Base-by-base conservation (phyloP, 2,113 vertebrate species). In the Pituophis catenifer region DNA sequence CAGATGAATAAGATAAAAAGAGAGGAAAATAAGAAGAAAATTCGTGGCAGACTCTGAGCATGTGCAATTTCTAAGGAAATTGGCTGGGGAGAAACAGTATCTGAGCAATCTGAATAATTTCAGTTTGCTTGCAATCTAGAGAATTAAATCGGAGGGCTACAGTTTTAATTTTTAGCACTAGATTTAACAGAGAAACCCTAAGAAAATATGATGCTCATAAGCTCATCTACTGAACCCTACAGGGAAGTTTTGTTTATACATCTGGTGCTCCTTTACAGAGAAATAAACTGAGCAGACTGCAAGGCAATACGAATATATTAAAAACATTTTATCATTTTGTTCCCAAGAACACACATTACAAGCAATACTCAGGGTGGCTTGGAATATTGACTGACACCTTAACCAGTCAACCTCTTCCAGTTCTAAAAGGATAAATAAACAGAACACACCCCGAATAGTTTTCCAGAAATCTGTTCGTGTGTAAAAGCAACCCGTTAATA, bases 1-100 rank as follows among this genome's bases (percentile, higher is more conserved):
- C 86, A 90, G 95, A 92, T 70, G 2, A n/a, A 54, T 89, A 95
- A 91, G 5, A 70, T 93, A 93, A 88, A 62, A 81, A 91, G 48
- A 21, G 38, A 89, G 21, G 62, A 33, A 17, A n/a, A 53, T 3
- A 57, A 33, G 53, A 33, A 58, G 11, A 53, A 57, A 6, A 81
- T 1, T 48, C 6, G 3, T 57, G 8, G 33, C 59, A 92, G 38
- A 23, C 33, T 29, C 24, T 50, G 53, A n/a, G 57, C 6, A 2
- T 62, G 21, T 87, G 75, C 29, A 85, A 50, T 15, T 29, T 81
- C 9, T 48, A 75, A 89, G 65, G 33, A 90, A 86, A 65, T 54
- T 9, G 38, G 48, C n/a, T n/a, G 50, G 8, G 13, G 54, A 86
- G 53, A 59, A n/a, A 94, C 94, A 96, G 21, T 88, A 54, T 3